These are phyloP conservation scores for Blastomussa wellsi DNA, from an alignment of 92 coral and sea anemone species.

Conservation along the genomic window DNA sequence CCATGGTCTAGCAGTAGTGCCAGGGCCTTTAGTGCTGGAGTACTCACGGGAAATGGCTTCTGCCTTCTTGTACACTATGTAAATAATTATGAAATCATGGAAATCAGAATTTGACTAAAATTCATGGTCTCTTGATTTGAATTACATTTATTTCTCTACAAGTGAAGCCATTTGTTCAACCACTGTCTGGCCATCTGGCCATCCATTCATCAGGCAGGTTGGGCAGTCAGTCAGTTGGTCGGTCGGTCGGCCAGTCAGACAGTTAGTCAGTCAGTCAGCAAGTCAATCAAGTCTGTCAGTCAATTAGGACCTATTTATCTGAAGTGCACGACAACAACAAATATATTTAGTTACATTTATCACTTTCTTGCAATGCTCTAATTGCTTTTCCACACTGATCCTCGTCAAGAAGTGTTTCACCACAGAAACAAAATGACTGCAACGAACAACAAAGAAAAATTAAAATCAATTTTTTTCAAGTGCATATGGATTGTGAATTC, in stretches of 20 bases:
- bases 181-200: not conserved
- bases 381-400: constrained; percentile 96
- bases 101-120: not conserved
- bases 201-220: not conserved
- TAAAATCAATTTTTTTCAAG: not conserved
- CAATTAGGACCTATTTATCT: too few species aligned
- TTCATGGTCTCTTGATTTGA: not conserved
- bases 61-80: constrained; percentile 86
- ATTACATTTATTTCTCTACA: not conserved
- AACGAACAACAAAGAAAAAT: not conserved
- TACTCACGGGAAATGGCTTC: constrained; percentile 90
- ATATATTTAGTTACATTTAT: constrained; percentile 77
- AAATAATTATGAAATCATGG: not conserved
- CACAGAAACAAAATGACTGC: constrained; percentile 92
- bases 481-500: too few species aligned
- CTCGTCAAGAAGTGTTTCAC: constrained; percentile 87
- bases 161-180: too few species aligned
- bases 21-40: constrained; percentile 89
- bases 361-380: constrained; percentile 89
- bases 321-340: too few species aligned
- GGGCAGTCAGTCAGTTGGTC: too few species aligned
- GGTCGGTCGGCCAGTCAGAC: too few species aligned
- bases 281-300: not conserved
- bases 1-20: constrained; percentile 94
- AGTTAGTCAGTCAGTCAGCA: too few species aligned